Percentiles rank a stretch among this genome's conserved stretches.
Evolutionary conservation across 1,140 invertebrate species (phyloP).

Genomic region (Papilio dardanus): DNA sequence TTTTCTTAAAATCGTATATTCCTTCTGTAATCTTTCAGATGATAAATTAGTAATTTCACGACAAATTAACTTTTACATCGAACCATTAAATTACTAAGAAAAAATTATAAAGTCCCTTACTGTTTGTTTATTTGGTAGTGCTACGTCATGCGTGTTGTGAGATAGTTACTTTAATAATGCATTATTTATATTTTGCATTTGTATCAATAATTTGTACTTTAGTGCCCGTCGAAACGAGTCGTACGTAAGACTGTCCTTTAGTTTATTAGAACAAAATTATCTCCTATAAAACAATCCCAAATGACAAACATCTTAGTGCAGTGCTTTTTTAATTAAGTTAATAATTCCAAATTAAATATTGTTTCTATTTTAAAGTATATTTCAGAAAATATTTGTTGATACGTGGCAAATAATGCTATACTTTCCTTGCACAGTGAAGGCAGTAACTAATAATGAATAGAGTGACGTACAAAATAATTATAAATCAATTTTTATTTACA

Average conservation of each 20-base stretch:
- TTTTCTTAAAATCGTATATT: conserved; percentile 21
- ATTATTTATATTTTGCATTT: conserved; percentile 21
- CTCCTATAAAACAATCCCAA: background rate
- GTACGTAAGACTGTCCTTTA: conserved; percentile 26
- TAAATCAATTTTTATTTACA: conserved; percentile 6
- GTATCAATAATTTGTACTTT: conserved; percentile 15
- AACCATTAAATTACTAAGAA: conserved; percentile 35
- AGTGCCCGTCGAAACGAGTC: conserved; percentile 24
- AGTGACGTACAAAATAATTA: background rate
- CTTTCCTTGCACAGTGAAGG: background rate
- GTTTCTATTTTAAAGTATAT: background rate
- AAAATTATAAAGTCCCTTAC: conserved; percentile 26
- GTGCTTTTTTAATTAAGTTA: too few species aligned
- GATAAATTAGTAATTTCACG: conserved; percentile 66
- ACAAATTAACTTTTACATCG: conserved; percentile 45
- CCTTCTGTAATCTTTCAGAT: conserved; percentile 13
- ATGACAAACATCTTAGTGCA: too few species aligned
- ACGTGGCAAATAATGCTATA: background rate
- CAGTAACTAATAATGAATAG: too few species aligned
- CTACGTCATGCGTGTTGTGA: conserved; percentile 25
- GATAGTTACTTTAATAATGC: conserved; percentile 28
- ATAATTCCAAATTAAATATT: too few species aligned
- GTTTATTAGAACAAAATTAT: background rate
- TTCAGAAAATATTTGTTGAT: background rate
- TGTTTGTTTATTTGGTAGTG: conserved; percentile 15